Percentiles rank a stretch among this genome's conserved stretches.
Evolutionary conservation across 2,113 vertebrate species (phyloP).

Genomic region (Protobothrops flavoviridis): DNA sequence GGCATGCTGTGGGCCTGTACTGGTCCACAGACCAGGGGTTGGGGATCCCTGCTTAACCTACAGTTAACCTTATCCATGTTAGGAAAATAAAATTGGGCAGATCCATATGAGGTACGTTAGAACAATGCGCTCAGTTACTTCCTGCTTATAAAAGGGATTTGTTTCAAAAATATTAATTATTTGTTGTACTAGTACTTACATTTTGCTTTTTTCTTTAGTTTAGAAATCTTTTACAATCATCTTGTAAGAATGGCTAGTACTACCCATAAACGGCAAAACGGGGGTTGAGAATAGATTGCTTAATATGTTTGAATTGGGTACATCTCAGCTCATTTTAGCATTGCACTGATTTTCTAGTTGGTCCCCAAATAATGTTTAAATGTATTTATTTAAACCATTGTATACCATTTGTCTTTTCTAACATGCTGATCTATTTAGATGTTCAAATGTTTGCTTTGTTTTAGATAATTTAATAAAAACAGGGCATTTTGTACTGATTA

Average conservation of each 20-base stretch:
- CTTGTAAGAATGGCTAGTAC: neutral
- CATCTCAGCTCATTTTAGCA: neutral
- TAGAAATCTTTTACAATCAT: neutral
- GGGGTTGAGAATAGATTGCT: neutral
- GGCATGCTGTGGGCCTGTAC: too few relatives aligned
- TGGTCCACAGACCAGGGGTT: too few relatives aligned
- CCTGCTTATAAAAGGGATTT: neutral
- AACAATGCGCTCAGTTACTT: neutral
- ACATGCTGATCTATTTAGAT: neutral
- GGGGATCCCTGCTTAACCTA: neutral
- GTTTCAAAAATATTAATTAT: neutral
- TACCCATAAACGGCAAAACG: neutral
- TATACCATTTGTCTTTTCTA: neutral
- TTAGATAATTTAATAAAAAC: neutral
- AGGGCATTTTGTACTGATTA: neutral
- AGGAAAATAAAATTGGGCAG: neutral
- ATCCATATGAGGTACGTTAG: neutral
- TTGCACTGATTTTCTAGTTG: neutral
- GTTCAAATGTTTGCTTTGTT: neutral
- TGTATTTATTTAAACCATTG: neutral
- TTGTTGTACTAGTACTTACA: neutral
- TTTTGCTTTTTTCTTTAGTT: neutral
- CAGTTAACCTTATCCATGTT: neutral
- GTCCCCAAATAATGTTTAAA: neutral
- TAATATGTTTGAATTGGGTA: neutral